phyloP scores from a whole-genome alignment of 2,888 invertebrate genomes.

The Ochropleura plecta region DNA sequence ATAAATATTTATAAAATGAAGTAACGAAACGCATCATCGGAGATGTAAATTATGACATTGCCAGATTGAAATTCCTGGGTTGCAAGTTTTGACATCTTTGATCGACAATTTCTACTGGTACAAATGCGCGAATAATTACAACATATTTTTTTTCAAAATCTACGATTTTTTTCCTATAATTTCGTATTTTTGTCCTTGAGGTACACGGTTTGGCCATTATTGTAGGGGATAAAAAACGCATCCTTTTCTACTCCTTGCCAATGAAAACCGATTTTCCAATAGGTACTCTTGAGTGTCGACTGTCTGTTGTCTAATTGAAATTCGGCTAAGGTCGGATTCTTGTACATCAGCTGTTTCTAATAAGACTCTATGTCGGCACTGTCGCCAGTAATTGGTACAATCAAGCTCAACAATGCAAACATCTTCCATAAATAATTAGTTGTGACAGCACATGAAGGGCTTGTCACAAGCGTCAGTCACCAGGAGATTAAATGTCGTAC shows the following conservation, averaged over 20 bases:
- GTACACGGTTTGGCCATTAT: too few relatives aligned
- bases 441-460: constrained; percentile 40
- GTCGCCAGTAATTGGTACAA: constrained; percentile 48
- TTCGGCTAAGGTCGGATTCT: constrained; percentile 17
- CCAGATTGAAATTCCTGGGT: too few relatives aligned
- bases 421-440: constrained; percentile 50
- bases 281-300: background rate
- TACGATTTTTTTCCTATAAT: too few relatives aligned
- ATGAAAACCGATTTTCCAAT: background rate
- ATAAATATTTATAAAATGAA: too few relatives aligned
- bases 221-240: too few relatives aligned
- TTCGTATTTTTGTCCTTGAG: too few relatives aligned
- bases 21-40: too few relatives aligned
- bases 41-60: too few relatives aligned
- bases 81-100: too few relatives aligned
- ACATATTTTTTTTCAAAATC: too few relatives aligned
- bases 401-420: constrained; percentile 46
- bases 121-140: too few relatives aligned
- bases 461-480: constrained; percentile 40
- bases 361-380: constrained; percentile 13
- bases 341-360: constrained; percentile 31
- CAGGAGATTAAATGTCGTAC: constrained; percentile 57
- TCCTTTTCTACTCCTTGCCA: background rate
- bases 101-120: too few relatives aligned
- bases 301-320: constrained; percentile 27